A percentile compares a stretch with the other conserved stretches of the same genome.
Conservation (phyloP, 2,797 vertebrate species). For the Ammospiza maritima region DNA sequence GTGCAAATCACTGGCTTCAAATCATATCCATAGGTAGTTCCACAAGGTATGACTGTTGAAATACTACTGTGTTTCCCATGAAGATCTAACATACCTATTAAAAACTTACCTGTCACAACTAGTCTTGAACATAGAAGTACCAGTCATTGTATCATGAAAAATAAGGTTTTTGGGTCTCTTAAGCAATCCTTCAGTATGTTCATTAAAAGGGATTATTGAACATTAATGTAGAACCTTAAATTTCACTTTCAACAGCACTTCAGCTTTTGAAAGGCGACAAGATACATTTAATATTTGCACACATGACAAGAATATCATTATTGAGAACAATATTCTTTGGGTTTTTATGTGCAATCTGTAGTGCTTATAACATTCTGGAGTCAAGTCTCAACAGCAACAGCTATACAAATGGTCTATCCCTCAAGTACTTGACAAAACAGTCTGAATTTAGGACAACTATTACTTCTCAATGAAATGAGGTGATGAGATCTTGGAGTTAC, state of each 20-base stretch:
- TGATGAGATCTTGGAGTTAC: not conserved
- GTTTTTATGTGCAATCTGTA: conserved; percentile 81
- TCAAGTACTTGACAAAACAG: not conserved
- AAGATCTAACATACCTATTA: not conserved
- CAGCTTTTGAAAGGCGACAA: conserved; percentile 86
- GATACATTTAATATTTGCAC: conserved; percentile 80
- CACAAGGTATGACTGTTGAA: not conserved
- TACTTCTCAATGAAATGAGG: not conserved
- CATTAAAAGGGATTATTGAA: not conserved
- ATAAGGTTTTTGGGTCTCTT: not conserved
- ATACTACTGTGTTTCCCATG: not conserved
- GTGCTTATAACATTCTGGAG: rapidly evolving
- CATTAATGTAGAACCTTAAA: conserved; percentile 76
- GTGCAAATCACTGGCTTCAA: not conserved
- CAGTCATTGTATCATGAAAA: not conserved
- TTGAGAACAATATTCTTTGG: conserved; percentile 77
- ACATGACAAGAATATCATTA: conserved; percentile 81
- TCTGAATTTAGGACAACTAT: not conserved
- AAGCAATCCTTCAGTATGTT: not conserved
- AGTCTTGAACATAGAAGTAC: not conserved
- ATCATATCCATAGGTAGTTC: not conserved
- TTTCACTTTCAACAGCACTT: conserved; percentile 85
- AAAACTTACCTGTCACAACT: not conserved
- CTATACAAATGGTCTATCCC: not conserved
- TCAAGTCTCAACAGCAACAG: not conserved